These are phyloP conservation scores for Polydrusus pterygomalis DNA, from an alignment of 2,888 invertebrate species.

Conservation along the genomic window DNA sequence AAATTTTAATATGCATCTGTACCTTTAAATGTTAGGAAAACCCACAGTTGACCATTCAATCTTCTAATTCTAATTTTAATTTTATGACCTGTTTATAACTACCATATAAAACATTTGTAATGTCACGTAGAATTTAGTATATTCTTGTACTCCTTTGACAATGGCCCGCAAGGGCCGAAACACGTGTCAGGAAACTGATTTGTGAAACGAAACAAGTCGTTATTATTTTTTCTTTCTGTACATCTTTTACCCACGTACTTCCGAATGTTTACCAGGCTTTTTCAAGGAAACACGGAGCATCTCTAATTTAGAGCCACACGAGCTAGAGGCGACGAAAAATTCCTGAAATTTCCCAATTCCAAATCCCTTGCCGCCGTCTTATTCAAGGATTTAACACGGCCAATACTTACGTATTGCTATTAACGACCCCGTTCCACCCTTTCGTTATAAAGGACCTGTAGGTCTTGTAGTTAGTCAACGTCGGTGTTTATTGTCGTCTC, in stretches of 20 bases:
- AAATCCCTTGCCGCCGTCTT: slow-evolving; percentile 5
- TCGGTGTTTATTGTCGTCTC: slow-evolving; percentile 31
- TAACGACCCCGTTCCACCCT: slow-evolving; percentile 11
- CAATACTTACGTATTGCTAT: slow-evolving; percentile 9
- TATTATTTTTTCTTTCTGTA: too few relatives aligned
- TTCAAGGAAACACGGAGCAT: background rate
- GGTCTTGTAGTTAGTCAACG: slow-evolving; percentile 38
- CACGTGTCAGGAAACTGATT: too few relatives aligned
- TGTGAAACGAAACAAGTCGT: too few relatives aligned
- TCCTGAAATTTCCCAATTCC: background rate
- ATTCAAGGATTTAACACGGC: slow-evolving; percentile 9
- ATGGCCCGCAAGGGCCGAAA: too few relatives aligned
- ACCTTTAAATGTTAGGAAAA: too few relatives aligned
- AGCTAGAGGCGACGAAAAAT: background rate
- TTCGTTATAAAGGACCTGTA: slow-evolving; percentile 22
- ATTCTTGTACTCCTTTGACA: too few relatives aligned
- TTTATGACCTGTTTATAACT: too few relatives aligned
- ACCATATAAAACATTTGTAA: too few relatives aligned
- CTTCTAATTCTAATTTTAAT: too few relatives aligned
- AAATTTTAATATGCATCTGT: too few relatives aligned
- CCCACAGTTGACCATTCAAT: too few relatives aligned
- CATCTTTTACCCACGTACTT: background rate
- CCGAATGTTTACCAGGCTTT: background rate
- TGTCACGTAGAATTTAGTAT: too few relatives aligned
- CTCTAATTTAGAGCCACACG: background rate